These are phyloP conservation scores for Enteromius fasciolatus DNA, from an alignment of 2,797 vertebrate species.

Conservation along the genomic window DNA sequence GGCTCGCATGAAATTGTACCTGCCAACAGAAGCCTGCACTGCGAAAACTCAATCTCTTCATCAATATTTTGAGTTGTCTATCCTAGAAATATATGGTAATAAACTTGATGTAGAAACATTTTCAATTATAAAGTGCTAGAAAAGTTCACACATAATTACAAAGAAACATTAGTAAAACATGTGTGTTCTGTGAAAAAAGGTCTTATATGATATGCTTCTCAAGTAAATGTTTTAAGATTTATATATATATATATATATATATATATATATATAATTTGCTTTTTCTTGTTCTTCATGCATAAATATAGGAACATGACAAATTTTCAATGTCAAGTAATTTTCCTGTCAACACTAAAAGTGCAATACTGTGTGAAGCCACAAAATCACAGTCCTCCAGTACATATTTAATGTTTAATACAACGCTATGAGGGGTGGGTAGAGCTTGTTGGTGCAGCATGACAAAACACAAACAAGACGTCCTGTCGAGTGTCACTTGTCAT, in stretches of 20 bases:
- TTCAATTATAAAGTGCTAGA: not conserved
- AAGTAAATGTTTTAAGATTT: too few species aligned
- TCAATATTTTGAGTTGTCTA: not conserved
- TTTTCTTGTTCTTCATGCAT: not conserved
- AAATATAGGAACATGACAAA: not conserved
- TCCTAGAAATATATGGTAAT: not conserved
- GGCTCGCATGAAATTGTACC: not conserved
- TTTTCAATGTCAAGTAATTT: not conserved
- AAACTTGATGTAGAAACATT: not conserved
- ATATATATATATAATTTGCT: too few species aligned
- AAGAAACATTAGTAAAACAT: not conserved
- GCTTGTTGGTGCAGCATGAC: not conserved
- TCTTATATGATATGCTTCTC: too few species aligned
- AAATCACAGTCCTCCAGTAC: not conserved
- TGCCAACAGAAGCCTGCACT: not conserved
- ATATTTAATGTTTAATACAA: constrained; percentile 5
- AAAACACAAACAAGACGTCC: not conserved
- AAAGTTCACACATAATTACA: not conserved
- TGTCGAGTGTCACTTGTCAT: not conserved
- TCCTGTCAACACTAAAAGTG: not conserved
- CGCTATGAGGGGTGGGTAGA: not conserved
- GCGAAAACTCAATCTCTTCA: too few species aligned
- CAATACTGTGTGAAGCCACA: not conserved
- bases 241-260: too few species aligned
- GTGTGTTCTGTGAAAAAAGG: too few species aligned